These are phyloP conservation scores for Peribatodes rhomboidaria DNA, from an alignment of 2,888 invertebrate species.

Conservation along the genomic window DNA sequence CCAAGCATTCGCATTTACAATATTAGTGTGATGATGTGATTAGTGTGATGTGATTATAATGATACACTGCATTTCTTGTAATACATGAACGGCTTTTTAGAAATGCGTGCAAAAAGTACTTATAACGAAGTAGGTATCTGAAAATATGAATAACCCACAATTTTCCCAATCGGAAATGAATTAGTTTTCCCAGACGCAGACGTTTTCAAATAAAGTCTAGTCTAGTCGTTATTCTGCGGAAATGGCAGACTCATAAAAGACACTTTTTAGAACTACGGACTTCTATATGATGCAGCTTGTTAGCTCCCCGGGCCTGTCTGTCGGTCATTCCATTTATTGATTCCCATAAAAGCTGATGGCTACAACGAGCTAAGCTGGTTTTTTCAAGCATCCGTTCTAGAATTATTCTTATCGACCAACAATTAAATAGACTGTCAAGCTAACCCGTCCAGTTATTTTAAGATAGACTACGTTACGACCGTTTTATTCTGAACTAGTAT, in stretches of 20 bases:
- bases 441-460: slow-evolving; percentile 40
- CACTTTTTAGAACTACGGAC: slow-evolving; percentile 13
- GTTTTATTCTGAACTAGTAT: slow-evolving; percentile 51
- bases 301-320: slow-evolving; percentile 21
- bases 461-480: slow-evolving; percentile 48
- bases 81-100: too few relatives aligned
- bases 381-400: slow-evolving; percentile 39
- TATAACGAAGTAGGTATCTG: too few relatives aligned
- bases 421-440: slow-evolving; percentile 33
- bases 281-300: slow-evolving; percentile 17
- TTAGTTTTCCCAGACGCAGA: neutral
- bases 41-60: too few relatives aligned
- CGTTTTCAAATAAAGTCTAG: neutral
- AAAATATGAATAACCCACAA: too few relatives aligned
- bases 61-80: too few relatives aligned
- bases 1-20: too few relatives aligned
- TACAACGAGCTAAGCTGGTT: slow-evolving; percentile 37
- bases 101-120: too few relatives aligned
- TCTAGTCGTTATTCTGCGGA: slow-evolving; percentile 20
- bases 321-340: slow-evolving; percentile 43
- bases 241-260: slow-evolving; percentile 19
- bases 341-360: slow-evolving; percentile 43
- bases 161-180: neutral
- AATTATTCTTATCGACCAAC: slow-evolving; percentile 38
- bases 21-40: too few relatives aligned